These are phyloP conservation scores for Lanius ludovicianus DNA, from an alignment of 2,113 vertebrate species.

Conservation along the genomic window DNA sequence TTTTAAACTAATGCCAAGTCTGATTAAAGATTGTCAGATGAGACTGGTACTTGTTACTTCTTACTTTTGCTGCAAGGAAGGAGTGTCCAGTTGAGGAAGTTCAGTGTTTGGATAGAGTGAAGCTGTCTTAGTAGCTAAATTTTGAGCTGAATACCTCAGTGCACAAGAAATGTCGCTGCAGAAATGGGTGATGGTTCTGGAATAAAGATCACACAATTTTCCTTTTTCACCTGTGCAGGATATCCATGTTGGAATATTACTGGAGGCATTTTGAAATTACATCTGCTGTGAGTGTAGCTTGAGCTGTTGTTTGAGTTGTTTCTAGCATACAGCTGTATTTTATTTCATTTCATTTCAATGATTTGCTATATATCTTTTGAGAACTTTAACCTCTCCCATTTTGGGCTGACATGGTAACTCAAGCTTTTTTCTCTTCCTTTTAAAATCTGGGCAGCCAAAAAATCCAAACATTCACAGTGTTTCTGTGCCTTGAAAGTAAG, in stretches of 20 bases:
- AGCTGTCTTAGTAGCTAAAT: background rate
- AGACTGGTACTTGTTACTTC: background rate
- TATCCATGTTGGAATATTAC: background rate
- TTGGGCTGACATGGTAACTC: background rate
- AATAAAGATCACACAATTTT: background rate
- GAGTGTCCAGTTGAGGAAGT: background rate
- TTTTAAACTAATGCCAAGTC: conserved; percentile 41
- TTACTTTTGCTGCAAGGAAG: conserved; percentile 1
- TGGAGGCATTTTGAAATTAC: background rate
- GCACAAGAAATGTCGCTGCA: background rate
- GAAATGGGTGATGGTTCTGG: background rate
- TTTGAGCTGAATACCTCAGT: background rate
- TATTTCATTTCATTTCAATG: background rate
- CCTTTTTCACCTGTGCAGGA: background rate
- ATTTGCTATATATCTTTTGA: background rate
- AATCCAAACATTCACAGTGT: conserved; percentile 30
- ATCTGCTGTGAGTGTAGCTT: background rate
- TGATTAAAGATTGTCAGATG: conserved; percentile 33
- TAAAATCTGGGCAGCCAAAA: conserved; percentile 30
- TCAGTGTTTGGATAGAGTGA: background rate
- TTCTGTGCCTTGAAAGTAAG: conserved; percentile 36
- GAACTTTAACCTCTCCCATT: background rate
- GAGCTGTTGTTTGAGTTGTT: background rate
- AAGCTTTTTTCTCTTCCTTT: conserved; percentile 14
- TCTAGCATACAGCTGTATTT: background rate